These are phyloP conservation scores for Empidonax traillii DNA, from an alignment of 2,113 vertebrate species.

Conservation along the genomic window DNA sequence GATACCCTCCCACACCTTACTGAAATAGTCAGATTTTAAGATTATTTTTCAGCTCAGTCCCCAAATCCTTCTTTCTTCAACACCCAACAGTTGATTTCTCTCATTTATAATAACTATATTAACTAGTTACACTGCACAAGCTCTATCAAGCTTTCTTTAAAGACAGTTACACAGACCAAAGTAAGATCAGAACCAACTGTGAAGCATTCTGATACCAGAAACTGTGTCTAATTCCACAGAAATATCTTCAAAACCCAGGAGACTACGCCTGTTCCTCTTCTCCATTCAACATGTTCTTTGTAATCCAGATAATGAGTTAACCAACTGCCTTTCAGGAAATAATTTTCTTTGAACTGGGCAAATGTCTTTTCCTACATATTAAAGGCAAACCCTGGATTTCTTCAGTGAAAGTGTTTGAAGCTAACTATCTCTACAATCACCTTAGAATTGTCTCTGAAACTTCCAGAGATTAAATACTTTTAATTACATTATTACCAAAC, in stretches of 20 bases:
- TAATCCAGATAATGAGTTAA: slow-evolving; percentile 1
- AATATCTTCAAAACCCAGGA: neutral
- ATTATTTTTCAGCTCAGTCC: neutral
- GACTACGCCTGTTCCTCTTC: neutral
- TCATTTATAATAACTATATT: neutral
- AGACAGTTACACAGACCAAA: neutral
- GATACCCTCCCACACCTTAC: neutral
- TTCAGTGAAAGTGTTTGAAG: neutral
- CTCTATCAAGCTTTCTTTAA: neutral
- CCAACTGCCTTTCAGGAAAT: slow-evolving; percentile 9
- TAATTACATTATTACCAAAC: neutral
- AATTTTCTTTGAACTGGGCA: slow-evolving; percentile 30
- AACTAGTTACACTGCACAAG: neutral
- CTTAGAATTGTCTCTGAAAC: neutral
- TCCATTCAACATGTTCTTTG: neutral
- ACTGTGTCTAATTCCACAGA: neutral
- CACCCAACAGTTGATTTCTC: neutral
- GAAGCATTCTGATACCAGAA: neutral
- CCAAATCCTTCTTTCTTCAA: neutral
- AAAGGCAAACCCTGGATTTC: neutral
- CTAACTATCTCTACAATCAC: neutral
- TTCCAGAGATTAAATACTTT: neutral
- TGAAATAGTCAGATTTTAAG: slow-evolving; percentile 3
- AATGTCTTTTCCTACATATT: neutral
- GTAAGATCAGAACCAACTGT: neutral